These are phyloP conservation scores for Cochlearius cochlearius DNA, from an alignment of 2,113 vertebrate species.

Conservation along the genomic window DNA sequence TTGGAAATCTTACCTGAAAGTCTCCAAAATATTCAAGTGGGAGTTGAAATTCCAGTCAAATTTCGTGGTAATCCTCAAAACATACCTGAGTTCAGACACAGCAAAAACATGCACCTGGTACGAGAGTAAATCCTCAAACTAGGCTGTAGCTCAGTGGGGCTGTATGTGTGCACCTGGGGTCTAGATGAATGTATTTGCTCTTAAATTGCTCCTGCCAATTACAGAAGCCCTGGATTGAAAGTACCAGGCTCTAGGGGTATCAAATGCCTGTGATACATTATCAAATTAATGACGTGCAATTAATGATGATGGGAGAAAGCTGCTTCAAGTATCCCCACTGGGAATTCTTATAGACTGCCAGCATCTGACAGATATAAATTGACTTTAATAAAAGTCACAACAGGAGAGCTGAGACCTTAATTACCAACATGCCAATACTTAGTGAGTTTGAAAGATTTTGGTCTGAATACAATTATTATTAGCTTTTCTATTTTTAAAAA, in stretches of 20 bases:
- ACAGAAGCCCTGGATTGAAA: neutral
- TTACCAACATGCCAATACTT: neutral
- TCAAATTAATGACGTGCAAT: constrained; percentile 4
- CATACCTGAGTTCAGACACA: neutral
- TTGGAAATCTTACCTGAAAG: neutral
- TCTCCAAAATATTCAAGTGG: neutral
- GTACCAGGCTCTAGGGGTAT: neutral
- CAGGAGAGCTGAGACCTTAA: constrained; percentile 13
- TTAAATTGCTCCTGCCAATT: neutral
- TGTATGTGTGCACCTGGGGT: neutral
- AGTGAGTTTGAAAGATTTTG: neutral
- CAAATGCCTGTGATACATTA: neutral
- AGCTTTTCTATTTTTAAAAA: neutral
- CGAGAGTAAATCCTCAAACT: neutral
- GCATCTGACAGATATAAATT: constrained; percentile 37
- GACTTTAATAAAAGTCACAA: constrained; percentile 50
- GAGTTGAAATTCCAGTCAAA: neutral
- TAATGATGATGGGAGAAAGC: constrained; percentile 33
- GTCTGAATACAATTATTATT: neutral
- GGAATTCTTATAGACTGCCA: neutral
- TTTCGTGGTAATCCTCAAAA: neutral
- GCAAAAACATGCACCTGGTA: neutral
- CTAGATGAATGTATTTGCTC: neutral
- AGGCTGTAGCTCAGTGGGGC: neutral
- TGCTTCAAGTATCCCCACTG: neutral